Percentiles rank a stretch among this genome's conserved stretches.
These are phyloP conservation scores for Myrmecobius fasciatus DNA, from an alignment of 2,113 vertebrate species.

Conservation along the genomic window DNA sequence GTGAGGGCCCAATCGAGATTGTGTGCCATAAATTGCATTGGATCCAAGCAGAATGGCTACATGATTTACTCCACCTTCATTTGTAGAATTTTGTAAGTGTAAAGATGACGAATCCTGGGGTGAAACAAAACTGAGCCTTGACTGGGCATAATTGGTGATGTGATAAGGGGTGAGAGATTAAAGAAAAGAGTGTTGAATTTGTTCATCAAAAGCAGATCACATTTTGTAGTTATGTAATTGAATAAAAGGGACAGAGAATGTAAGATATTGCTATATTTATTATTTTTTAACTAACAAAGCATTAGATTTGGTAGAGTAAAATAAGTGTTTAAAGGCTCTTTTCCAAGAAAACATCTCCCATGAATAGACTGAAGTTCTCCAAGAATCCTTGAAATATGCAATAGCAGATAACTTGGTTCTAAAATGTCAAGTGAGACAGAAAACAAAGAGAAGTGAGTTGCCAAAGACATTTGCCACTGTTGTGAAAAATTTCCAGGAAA, in stretches of 20 bases:
- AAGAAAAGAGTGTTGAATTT: not conserved
- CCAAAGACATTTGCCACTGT: not conserved
- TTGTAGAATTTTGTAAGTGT: not conserved
- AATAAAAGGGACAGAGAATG: not conserved
- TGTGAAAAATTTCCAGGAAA: not conserved
- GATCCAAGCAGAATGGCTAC: not conserved
- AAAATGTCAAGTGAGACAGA: not conserved
- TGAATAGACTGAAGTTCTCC: not conserved
- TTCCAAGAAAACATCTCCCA: not conserved
- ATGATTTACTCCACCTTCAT: not conserved
- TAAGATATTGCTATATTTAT: not conserved
- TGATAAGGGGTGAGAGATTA: not conserved
- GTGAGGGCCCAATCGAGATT: not conserved
- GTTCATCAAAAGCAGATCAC: not conserved
- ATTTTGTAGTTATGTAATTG: not conserved
- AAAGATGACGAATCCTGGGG: not conserved
- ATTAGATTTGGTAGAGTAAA: not conserved
- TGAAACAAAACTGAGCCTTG: not conserved
- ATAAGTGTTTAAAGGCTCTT: not conserved
- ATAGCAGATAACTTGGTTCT: not conserved
- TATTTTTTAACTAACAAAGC: not conserved
- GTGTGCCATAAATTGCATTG: not conserved
- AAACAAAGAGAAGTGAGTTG: not conserved
- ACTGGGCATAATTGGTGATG: not conserved
- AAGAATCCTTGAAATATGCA: not conserved